Conservation (phyloP, 2,888 invertebrate species). For the Geophilus truncorum region DNA sequence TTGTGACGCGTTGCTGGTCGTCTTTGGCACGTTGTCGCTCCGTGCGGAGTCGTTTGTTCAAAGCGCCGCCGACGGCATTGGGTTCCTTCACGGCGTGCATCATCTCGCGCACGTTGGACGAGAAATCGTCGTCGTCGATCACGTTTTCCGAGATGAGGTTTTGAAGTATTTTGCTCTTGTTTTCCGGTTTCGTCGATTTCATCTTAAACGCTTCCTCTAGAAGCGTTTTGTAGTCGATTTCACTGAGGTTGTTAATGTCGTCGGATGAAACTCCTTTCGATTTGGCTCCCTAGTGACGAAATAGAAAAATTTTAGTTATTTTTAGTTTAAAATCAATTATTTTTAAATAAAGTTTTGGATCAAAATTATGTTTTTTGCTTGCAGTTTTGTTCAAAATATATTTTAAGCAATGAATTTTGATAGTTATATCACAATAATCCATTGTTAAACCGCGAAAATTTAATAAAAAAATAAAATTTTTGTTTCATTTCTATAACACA, state of each 20-base stretch:
- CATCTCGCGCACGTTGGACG: constrained; percentile 3
- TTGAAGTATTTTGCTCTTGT: constrained; percentile 30
- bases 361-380: no score
- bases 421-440: no score
- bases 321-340: background rate
- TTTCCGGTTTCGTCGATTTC: background rate
- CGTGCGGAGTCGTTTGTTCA: background rate
- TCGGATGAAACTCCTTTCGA: background rate
- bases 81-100: background rate
- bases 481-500: no score
- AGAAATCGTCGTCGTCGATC: constrained; percentile 31
- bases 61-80: background rate
- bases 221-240: constrained; percentile 29
- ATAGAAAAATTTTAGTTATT: background rate
- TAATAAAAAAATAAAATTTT: no score
- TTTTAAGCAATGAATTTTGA: no score
- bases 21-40: constrained; percentile 43
- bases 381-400: no score
- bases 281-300: background rate
- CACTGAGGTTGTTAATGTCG: constrained; percentile 31
- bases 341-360: no score
- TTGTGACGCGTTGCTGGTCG: constrained; percentile 42
- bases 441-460: no score
- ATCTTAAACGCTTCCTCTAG: constrained; percentile 31
- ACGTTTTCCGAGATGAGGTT: constrained; percentile 28